A percentile compares a stretch with the other conserved stretches of the same genome.
Evolutionary conservation across 2,888 invertebrate species (phyloP).

Genomic region (Sympetrum striolatum): DNA sequence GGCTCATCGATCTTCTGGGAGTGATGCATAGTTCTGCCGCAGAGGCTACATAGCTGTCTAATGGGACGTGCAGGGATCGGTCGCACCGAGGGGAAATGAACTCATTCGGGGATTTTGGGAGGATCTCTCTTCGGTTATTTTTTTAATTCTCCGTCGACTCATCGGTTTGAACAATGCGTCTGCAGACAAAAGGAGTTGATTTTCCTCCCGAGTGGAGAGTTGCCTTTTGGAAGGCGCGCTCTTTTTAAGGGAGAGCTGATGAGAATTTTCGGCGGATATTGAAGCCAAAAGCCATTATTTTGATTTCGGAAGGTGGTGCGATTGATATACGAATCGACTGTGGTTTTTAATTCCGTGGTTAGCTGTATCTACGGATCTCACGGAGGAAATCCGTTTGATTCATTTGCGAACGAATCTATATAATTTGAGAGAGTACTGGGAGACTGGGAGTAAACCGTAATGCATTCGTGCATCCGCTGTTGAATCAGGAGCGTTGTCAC

Average conservation of each 20-base stretch:
- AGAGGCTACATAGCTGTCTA: not conserved
- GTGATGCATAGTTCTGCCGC: not conserved
- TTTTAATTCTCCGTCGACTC: not conserved
- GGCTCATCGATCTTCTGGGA: not conserved
- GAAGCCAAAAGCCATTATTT: not conserved
- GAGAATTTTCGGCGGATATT: not conserved
- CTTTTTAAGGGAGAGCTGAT: not conserved
- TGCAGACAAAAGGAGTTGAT: not conserved
- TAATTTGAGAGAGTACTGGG: too few species aligned
- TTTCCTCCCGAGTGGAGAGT: not conserved
- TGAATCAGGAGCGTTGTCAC: too few species aligned
- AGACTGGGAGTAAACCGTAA: too few species aligned
- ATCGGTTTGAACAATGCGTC: not conserved
- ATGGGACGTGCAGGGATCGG: not conserved
- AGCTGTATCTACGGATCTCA: too few species aligned
- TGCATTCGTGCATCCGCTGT: too few species aligned
- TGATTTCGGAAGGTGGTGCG: not conserved
- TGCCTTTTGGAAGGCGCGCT: too few species aligned
- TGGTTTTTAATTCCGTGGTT: too few species aligned
- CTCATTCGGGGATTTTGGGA: not conserved
- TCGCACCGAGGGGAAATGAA: not conserved
- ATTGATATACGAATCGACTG: too few species aligned
- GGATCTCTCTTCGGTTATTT: not conserved
- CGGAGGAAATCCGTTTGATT: too few species aligned
- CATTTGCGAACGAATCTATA: too few species aligned